Base-by-base conservation (phyloP, 2,888 invertebrate genomes). In the Acronicta psi region DNA sequence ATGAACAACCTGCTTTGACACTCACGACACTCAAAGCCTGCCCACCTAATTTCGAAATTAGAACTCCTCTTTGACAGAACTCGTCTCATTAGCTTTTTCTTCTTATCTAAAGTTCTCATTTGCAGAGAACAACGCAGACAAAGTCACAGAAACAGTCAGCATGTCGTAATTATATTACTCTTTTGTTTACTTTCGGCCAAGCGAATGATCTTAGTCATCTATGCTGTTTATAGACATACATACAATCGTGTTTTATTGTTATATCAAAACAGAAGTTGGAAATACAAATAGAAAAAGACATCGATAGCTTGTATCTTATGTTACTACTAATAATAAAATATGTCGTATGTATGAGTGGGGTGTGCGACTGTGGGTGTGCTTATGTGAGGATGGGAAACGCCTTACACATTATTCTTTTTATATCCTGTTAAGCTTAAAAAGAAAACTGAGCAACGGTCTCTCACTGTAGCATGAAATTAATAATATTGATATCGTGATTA, bases 191-290 rank as follows among this genome's bases (percentile, higher is more conserved):
- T 67, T 70, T 61, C 52, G 47, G 34, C 59, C 71, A 60, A 74
- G 55, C 67, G 50, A 61, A 58, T 53, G 43, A 13, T 51, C 60
- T 69, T 74, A 67, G 47, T 77, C 71, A 74, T 67, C 47, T 59
- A 36, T 57, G 47, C 53, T 77, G 77, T 74, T 70, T 77, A 77
- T 59, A 70, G 70, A 67, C 47, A 63, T 41, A 57, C 56, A 69
- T 61, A 69, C 77, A 74, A 77, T 77, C 63, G 61, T 56, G 75
- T 73, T 73, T 73, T 74, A 74, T 74, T 74, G 63, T 73, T 70
- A 61, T 77, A 70, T 67, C 75, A 74, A 70, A 74, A 74, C 74
- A 77, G 59, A 69, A 63, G 70, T 55, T 58, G 54, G 50, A 57
- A 59, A 69, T 63, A 67, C 63, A 74, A 77, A 74, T 70, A 74